Conservation (phyloP, 2,888 invertebrate genomes). For the Oegoconia quadripuncta region DNA sequence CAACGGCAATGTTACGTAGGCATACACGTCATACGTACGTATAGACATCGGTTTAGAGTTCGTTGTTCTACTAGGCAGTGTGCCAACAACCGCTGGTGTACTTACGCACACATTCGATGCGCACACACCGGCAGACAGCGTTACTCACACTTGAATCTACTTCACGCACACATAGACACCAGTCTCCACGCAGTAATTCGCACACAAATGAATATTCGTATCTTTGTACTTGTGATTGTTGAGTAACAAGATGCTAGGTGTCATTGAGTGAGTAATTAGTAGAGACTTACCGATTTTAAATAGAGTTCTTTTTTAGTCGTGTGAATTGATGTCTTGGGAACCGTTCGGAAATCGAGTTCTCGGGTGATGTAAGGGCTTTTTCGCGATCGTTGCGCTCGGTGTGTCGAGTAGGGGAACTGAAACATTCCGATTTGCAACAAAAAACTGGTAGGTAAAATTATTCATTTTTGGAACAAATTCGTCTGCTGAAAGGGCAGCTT, state of each 20-base stretch:
- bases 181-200: conserved; percentile 9
- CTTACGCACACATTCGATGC: conserved; percentile 37
- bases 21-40: conserved; percentile 29
- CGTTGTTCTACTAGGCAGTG: conserved; percentile 75
- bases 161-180: conserved; percentile 17
- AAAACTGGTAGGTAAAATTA: no score
- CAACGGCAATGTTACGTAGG: conserved; percentile 42
- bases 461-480: no score
- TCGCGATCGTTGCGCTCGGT: conserved; percentile 14
- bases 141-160: conserved; percentile 26
- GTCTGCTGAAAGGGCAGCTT: no score
- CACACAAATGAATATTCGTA: conserved; percentile 25
- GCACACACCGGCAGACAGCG: conserved; percentile 32
- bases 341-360: conserved; percentile 32
- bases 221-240: conserved; percentile 27
- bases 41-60: conserved; percentile 59
- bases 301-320: conserved; percentile 29
- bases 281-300: conserved; percentile 33
- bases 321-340: conserved; percentile 43
- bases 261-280: conserved; percentile 49
- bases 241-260: conserved; percentile 46
- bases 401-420: conserved; percentile 7
- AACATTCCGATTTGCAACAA: neutral
- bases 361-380: conserved; percentile 37
- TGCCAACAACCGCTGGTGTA: conserved; percentile 65